Conservation (phyloP, 2,113 vertebrate genomes). For the Python bivittatus region DNA sequence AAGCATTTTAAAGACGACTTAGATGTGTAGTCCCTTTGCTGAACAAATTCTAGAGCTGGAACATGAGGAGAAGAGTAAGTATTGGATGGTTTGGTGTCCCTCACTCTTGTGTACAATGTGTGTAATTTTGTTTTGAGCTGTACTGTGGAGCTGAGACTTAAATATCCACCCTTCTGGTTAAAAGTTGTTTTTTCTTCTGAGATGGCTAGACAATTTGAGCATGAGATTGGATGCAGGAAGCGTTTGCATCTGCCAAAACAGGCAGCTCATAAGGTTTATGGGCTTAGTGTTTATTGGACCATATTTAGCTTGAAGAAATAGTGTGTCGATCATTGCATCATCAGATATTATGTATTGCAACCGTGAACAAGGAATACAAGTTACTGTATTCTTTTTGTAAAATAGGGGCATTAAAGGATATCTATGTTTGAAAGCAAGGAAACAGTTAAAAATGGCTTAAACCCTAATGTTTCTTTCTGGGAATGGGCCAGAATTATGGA, state of each 20-base stretch:
- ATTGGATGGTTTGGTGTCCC: not conserved
- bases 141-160: not conserved
- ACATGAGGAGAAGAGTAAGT: too few species aligned
- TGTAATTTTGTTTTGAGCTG: not conserved
- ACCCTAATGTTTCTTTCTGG: not conserved
- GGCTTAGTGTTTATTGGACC: not conserved
- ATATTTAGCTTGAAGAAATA: not conserved
- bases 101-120: not conserved
- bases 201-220: not conserved
- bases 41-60: not conserved
- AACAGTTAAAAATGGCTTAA: not conserved
- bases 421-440: not conserved
- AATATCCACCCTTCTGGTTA: not conserved
- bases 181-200: too few species aligned
- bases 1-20: not conserved
- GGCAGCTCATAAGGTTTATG: not conserved
- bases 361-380: not conserved
- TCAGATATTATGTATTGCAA: not conserved
- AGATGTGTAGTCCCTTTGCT: not conserved
- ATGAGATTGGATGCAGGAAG: not conserved
- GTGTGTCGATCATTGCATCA: too few species aligned
- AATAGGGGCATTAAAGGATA: not conserved
- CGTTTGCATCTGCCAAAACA: not conserved
- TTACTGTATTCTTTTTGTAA: not conserved
- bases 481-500: not conserved